Evolutionary conservation across 2,888 invertebrate genomes (phyloP).

Genomic region (Drosophila melanocephala): DNA sequence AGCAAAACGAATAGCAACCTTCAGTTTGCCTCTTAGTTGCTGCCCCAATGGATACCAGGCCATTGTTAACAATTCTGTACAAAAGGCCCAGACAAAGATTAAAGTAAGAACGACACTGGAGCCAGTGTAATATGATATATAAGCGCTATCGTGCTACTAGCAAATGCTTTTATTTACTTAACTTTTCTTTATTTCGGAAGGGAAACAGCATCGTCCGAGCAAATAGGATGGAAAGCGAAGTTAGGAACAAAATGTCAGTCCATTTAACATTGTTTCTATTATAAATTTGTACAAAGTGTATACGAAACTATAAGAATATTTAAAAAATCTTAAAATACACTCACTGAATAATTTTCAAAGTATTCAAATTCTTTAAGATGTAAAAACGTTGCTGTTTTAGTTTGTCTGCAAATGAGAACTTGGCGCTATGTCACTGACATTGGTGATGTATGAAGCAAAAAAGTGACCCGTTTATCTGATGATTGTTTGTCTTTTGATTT

Average conservation of each 20-base stretch:
- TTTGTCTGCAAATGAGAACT: no score
- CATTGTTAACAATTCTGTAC: conserved; percentile 66
- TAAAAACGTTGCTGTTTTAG: not conserved
- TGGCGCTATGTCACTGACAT: not conserved
- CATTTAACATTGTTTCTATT: not conserved
- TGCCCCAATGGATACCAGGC: conserved; percentile 63
- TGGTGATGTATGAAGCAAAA: not conserved
- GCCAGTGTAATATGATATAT: conserved; percentile 44
- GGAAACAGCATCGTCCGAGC: not conserved
- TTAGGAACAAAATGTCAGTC: not conserved
- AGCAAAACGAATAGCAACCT: conserved; percentile 29
- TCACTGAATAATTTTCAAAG: not conserved
- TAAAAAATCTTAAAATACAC: not conserved
- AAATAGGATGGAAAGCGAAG: not conserved
- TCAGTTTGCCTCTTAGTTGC: conserved; percentile 35
- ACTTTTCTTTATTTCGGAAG: conserved; percentile 7
- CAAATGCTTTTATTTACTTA: conserved; percentile 58
- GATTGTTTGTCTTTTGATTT: not conserved
- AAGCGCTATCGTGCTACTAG: conserved; percentile 18
- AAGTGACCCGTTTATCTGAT: not conserved
- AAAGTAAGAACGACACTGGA: conserved; percentile 37
- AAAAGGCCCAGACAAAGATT: conserved; percentile 40
- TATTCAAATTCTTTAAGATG: not conserved
- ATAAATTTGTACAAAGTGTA: not conserved
- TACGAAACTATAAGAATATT: not conserved